Conservation (phyloP, 2,888 invertebrate genomes). For the Ischnura elegans region DNA sequence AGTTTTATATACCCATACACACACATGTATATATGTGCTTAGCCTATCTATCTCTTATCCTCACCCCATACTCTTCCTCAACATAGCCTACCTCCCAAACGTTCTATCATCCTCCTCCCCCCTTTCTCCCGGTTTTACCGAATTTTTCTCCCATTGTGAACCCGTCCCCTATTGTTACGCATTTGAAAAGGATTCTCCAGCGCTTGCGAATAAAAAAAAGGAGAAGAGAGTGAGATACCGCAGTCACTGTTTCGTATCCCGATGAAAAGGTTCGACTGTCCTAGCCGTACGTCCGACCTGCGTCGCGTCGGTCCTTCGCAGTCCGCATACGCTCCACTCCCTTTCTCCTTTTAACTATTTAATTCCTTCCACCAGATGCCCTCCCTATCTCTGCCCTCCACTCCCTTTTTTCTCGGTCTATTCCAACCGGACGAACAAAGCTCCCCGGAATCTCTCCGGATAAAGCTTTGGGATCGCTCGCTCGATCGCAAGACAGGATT, state of each 20-base stretch:
- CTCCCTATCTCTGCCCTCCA: not conserved
- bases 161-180: not conserved
- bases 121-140: not conserved
- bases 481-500: not conserved
- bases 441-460: not conserved
- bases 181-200: not conserved
- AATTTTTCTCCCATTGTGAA: not conserved
- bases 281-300: not conserved
- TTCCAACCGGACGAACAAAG: not conserved
- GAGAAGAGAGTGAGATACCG: not conserved
- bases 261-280: not conserved
- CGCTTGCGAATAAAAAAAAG: not conserved
- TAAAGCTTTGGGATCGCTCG: slow-evolving; percentile 20
- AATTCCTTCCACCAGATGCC: not conserved
- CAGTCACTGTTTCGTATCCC: slow-evolving; percentile 9
- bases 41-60: not conserved
- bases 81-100: not conserved
- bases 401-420: not conserved
- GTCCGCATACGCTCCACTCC: not conserved
- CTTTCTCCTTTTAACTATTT: slow-evolving; percentile 26
- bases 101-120: slow-evolving; percentile 2
- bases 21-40: too few relatives aligned
- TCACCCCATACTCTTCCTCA: not conserved
- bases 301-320: too few relatives aligned
- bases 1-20: not conserved